Evolutionary conservation across 2,113 vertebrate genomes (phyloP).

Genomic region (Colossoma macropomum): DNA sequence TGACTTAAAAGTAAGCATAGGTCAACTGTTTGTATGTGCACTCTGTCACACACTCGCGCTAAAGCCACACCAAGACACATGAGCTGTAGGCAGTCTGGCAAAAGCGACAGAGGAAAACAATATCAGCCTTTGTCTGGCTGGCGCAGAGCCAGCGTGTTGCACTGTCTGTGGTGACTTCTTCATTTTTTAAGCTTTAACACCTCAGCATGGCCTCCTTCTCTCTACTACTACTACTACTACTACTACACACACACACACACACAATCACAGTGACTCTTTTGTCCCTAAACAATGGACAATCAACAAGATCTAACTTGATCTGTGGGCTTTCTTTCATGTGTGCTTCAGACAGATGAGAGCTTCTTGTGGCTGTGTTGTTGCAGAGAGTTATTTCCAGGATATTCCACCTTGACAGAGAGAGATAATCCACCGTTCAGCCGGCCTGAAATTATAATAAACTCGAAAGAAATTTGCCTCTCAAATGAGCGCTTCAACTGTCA

Average conservation of each 20-base stretch:
- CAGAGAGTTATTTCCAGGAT: background rate
- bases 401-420: background rate
- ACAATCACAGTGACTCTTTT: background rate
- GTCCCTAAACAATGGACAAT: background rate
- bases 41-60: background rate
- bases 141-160: background rate
- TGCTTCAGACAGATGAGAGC: background rate
- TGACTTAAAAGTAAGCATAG: no score
- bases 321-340: background rate
- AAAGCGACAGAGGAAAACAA: slow-evolving; percentile 4
- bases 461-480: slow-evolving; percentile 7
- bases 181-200: background rate
- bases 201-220: background rate
- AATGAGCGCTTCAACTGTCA: slow-evolving; percentile 23
- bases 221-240: no score
- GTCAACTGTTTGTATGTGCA: background rate
- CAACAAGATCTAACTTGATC: background rate
- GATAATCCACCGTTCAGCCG: background rate
- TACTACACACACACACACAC: background rate
- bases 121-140: background rate
- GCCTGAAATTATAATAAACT: slow-evolving; percentile 12
- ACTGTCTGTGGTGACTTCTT: background rate
- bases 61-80: background rate
- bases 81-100: background rate
- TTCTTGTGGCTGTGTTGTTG: background rate